Evolutionary conservation across 2,888 invertebrate genomes (phyloP).

Genomic region (Pollenia labialis): DNA sequence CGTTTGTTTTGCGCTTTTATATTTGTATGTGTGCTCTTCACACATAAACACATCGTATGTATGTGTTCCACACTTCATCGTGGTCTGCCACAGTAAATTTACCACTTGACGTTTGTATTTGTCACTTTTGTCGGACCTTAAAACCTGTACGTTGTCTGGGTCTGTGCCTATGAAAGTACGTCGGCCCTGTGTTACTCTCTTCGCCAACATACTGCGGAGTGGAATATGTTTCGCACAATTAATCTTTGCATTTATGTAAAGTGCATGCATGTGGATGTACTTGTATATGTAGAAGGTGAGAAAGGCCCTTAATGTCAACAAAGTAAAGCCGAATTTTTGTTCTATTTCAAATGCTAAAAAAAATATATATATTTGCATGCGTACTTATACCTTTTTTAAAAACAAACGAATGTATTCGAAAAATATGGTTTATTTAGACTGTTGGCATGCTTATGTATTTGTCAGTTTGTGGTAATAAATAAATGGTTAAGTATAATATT

Average conservation of each 20-base stretch:
- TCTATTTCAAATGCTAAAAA: conserved; percentile 23
- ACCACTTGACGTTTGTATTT: conserved; percentile 63
- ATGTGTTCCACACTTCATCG: conserved; percentile 25
- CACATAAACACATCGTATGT: not conserved
- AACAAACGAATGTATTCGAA: not conserved
- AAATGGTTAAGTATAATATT: too few species aligned
- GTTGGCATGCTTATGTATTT: not conserved
- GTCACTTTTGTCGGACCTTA: conserved; percentile 57
- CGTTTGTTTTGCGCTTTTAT: not conserved
- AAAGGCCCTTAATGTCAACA: conserved; percentile 29
- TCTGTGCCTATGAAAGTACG: not conserved
- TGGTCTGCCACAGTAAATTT: conserved; percentile 65
- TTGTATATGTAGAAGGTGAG: conserved; percentile 35
- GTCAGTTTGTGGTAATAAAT: too few species aligned
- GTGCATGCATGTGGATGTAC: not conserved
- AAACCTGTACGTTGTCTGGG: conserved; percentile 35
- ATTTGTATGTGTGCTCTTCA: not conserved
- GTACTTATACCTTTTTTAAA: not conserved
- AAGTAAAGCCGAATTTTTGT: not conserved
- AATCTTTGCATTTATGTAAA: conserved; percentile 53
- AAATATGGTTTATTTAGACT: not conserved
- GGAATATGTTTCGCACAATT: conserved; percentile 45
- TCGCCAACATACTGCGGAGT: not conserved
- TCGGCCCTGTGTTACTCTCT: not conserved
- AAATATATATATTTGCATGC: not conserved